Evolutionary conservation across 2,797 vertebrate genomes (phyloP), one percentile per base, ranked within the genome.

Genomic region (Ptychadena robeensis): DNA sequence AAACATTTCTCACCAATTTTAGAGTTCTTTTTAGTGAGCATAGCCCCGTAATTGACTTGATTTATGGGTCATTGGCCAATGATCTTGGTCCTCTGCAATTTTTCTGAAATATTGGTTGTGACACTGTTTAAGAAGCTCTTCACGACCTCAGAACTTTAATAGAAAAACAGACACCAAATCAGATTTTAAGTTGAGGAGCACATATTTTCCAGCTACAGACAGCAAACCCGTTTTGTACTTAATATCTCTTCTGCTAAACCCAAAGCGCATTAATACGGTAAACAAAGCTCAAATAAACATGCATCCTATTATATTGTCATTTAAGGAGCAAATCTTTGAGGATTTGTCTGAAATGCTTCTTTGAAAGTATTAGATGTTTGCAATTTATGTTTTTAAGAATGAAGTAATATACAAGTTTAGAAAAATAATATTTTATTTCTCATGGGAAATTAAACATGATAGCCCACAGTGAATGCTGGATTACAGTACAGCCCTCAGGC

Each of bases 41-140:
- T 79, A 79, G 40, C 61, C 38, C 68, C 61, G 64, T 79, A 79
- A 84, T 80, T 84, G 70, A 84, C 71, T 84, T 74, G 48, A 79
- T 84, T 74, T 80, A 84, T 80, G 76, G 77, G 82, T 84, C 77
- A 79, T n/a, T 74, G 77, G 70, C 76, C 77, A 80, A 74, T 84
- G 48, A 80, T 73, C 69, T 79, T 61, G 63, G 59, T 74, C 69
- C 73, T 63, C 48, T 67, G 44, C 76, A 69, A 69, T 73, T 68
- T 84, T 79, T 28, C 48, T 74, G 76, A 63, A 70, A 79, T 84
- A 84, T 69, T 74, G 63, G 48, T 68, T 74, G 32, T 66, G 70
- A 66, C 81, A 82, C 37, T 82, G 30, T 71, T 82, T 77, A 30
- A 78, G 67, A 72, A 44, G 30, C 73, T 80, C 35, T 67, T 64